A percentile compares a stretch with the other conserved stretches of the same genome.
Evolutionary conservation across 2,113 vertebrate species (phyloP).

Genomic region (Saguinus midas): DNA sequence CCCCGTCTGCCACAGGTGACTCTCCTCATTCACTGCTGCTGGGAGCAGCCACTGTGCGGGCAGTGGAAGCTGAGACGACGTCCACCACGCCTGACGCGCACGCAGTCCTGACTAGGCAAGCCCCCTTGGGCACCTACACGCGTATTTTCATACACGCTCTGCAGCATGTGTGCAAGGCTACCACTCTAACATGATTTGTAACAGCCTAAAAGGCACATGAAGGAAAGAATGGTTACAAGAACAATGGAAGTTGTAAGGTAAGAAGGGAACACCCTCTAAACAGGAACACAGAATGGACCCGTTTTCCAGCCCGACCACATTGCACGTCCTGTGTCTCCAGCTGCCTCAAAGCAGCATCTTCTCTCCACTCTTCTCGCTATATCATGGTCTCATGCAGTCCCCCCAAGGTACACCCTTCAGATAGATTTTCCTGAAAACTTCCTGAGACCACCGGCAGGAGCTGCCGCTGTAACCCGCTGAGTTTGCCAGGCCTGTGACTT

Average conservation of each 20-base stretch:
- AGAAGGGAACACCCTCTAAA: not conserved
- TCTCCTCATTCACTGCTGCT: not conserved
- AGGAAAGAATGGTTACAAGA: rapidly evolving
- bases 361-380: not conserved
- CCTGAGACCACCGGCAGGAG: rapidly evolving
- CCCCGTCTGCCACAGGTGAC: no score
- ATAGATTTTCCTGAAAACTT: not conserved
- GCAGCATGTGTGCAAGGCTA: rapidly evolving
- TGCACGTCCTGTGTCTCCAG: rapidly evolving
- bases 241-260: not conserved
- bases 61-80: rapidly evolving
- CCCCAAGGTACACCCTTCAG: not conserved
- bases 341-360: not conserved
- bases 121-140: not conserved
- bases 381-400: rapidly evolving
- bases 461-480: no score
- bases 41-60: not conserved
- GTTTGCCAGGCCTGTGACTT: not conserved
- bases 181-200: not conserved
- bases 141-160: not conserved
- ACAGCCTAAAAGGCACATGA: rapidly evolving
- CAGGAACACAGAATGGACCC: not conserved
- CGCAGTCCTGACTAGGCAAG: no score
- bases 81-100: no score
- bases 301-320: rapidly evolving